phyloP scores from a whole-genome alignment of 2,113 vertebrate species.

The Ia io region DNA sequence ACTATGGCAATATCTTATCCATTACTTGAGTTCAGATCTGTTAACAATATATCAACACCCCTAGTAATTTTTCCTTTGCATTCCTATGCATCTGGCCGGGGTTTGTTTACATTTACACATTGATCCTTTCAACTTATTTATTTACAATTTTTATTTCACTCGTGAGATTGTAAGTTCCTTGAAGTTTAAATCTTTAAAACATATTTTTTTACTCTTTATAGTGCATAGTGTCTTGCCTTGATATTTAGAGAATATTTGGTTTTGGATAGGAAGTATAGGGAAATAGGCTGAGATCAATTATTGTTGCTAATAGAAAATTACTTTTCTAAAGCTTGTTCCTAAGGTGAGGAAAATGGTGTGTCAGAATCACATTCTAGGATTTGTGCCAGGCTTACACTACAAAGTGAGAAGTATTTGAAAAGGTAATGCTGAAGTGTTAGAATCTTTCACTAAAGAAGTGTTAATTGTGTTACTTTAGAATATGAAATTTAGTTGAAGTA shows the following conservation, averaged over 20 bases:
- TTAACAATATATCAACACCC: neutral
- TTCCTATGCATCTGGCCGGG: neutral
- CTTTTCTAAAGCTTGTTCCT: neutral
- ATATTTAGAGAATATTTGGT: neutral
- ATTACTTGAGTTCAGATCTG: neutral
- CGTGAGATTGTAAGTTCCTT: neutral
- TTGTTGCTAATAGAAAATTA: neutral
- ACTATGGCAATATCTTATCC: neutral
- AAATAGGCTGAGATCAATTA: neutral
- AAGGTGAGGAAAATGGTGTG: neutral
- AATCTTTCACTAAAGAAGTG: conserved; percentile 41
- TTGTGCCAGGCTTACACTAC: neutral
- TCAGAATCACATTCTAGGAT: conserved; percentile 25
- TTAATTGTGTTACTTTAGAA: conserved; percentile 5
- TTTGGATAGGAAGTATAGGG: neutral
- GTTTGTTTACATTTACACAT: neutral
- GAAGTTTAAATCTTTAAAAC: neutral
- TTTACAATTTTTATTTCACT: neutral
- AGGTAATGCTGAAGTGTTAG: neutral
- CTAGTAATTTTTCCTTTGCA: neutral
- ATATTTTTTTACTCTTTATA: neutral
- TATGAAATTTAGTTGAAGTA: conserved; percentile 27
- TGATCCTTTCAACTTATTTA: neutral
- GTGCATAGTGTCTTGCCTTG: neutral
- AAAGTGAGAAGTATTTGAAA: conserved; percentile 18